Evolutionary conservation across 1,140 invertebrate genomes (phyloP).

Genomic region (Argopecten irradians): DNA sequence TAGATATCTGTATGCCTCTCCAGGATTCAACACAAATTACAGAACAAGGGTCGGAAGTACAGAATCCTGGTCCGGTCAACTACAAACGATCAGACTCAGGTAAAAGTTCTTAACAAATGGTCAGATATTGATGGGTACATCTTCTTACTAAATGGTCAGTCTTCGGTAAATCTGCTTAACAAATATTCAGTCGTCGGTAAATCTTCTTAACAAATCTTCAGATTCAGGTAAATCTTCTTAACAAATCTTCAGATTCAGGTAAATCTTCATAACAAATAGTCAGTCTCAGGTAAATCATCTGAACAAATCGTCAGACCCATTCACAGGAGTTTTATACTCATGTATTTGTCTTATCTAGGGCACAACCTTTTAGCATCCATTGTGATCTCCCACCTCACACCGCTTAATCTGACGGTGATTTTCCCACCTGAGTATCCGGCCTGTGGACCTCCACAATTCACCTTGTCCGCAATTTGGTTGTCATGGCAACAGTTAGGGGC

Average conservation of each 20-base stretch:
- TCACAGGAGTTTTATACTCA: background rate
- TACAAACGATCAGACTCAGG: background rate
- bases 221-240: background rate
- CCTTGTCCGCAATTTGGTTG: slow-evolving; percentile 61
- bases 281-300: too few relatives aligned
- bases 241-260: background rate
- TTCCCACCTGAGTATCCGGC: slow-evolving; percentile 64
- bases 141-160: too few relatives aligned
- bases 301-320: background rate
- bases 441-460: slow-evolving; percentile 54
- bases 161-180: too few relatives aligned
- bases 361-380: slow-evolving; percentile 55
- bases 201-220: background rate
- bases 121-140: background rate
- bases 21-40: background rate
- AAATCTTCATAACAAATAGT: too few relatives aligned
- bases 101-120: background rate
- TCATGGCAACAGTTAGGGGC: slow-evolving; percentile 46
- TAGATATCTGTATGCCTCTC: background rate
- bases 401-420: slow-evolving; percentile 56
- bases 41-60: background rate
- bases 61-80: background rate
- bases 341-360: slow-evolving; percentile 49
- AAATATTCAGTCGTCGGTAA: background rate
- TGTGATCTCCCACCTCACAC: slow-evolving; percentile 54